Percentiles rank a stretch among this genome's conserved stretches.
Conservation (phyloP, 2,797 vertebrate genomes). For the Acanthornis magna region DNA sequence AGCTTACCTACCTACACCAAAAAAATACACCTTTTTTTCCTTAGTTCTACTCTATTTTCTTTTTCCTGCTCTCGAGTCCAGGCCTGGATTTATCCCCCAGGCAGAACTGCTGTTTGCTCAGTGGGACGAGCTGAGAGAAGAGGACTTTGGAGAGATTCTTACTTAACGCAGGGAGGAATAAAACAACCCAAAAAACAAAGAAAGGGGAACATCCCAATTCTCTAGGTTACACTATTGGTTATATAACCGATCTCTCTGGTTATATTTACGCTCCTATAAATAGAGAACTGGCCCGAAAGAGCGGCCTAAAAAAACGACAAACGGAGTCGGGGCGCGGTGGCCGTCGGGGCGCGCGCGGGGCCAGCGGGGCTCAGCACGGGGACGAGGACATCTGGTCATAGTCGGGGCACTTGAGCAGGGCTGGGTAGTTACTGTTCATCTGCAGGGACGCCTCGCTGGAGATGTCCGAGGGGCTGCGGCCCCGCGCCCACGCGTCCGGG, state of each 20-base stretch:
- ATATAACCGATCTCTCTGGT: conserved; percentile 19
- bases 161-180: not conserved
- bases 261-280: conserved; percentile 44
- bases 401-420: conserved; percentile 90
- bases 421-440: conserved; percentile 89
- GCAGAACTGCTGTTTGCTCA: conserved; percentile 40
- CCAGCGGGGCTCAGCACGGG: conserved; percentile 79
- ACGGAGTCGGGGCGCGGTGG: not conserved
- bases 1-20: not conserved
- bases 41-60: not conserved
- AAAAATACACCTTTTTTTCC: not conserved
- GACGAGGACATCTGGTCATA: conserved; percentile 92
- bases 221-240: conserved; percentile 15
- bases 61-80: not conserved
- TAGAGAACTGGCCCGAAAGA: conserved; percentile 23
- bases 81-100: conserved; percentile 28
- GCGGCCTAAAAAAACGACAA: not conserved
- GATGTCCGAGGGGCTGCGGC: conserved; percentile 87
- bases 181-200: not conserved
- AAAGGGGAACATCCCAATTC: conserved; percentile 2
- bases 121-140: not conserved
- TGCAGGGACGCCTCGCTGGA: conserved; percentile 89
- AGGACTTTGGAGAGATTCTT: not conserved
- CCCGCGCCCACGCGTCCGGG: conserved; percentile 84
- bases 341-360: fast-evolving